A percentile compares a stretch with the other conserved stretches of the same genome.
Conservation (phyloP, 2,113 vertebrate genomes). For the Cinclus cinclus region DNA sequence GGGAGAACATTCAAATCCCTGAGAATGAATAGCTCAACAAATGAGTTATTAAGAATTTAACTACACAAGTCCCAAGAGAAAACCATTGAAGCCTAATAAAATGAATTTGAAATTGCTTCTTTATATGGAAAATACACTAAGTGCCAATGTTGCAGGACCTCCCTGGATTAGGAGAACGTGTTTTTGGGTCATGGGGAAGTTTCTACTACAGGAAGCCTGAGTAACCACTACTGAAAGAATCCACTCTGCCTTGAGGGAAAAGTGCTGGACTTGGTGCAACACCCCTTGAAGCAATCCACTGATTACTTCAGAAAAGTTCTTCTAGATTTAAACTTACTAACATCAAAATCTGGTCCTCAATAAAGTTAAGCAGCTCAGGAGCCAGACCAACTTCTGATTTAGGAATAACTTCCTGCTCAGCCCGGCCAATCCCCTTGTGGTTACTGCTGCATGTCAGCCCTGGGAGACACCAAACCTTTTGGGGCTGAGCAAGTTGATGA, state of each 20-base stretch:
- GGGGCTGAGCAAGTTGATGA: background rate
- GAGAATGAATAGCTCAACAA: slow-evolving; percentile 63
- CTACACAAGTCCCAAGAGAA: slow-evolving; percentile 33
- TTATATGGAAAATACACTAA: slow-evolving; percentile 6
- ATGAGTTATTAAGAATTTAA: slow-evolving; percentile 64
- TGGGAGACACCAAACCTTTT: background rate
- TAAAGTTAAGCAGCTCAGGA: background rate
- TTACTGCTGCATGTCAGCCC: background rate
- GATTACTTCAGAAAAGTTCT: background rate
- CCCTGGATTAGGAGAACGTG: background rate
- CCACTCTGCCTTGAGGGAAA: background rate
- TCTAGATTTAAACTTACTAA: background rate
- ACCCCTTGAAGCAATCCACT: background rate
- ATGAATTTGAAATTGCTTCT: slow-evolving; percentile 33
- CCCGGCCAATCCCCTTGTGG: background rate
- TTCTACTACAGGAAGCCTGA: background rate
- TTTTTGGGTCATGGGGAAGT: background rate
- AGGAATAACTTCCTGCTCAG: background rate
- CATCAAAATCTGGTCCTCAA: background rate
- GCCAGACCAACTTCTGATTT: background rate
- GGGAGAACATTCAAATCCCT: slow-evolving; percentile 39
- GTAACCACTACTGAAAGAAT: background rate
- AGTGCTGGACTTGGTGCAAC: background rate
- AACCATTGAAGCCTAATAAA: slow-evolving; percentile 20
- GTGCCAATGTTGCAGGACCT: background rate